These are phyloP conservation scores for Nothoprocta perdicaria DNA, from an alignment of 2,113 vertebrate genomes.

Conservation along the genomic window DNA sequence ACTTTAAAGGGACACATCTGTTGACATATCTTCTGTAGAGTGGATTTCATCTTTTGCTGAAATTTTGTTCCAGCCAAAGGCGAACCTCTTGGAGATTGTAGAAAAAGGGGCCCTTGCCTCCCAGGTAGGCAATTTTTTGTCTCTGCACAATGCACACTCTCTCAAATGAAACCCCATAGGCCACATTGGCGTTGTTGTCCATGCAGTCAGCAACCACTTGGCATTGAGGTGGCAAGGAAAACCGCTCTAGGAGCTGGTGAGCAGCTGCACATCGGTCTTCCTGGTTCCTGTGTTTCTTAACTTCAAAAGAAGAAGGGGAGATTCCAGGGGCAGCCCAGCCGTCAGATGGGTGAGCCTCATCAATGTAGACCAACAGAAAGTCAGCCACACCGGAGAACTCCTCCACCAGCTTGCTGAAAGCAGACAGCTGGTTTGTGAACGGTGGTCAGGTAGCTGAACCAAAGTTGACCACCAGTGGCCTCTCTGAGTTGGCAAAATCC, in stretches of 20 bases:
- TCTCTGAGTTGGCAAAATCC: slow-evolving; percentile 89
- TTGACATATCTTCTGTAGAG: slow-evolving; percentile 43
- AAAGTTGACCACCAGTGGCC: slow-evolving; percentile 96
- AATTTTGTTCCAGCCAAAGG: slow-evolving; percentile 91
- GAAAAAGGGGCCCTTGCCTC: slow-evolving; percentile 95
- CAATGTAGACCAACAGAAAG: slow-evolving; percentile 97
- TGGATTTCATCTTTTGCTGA: slow-evolving; percentile 83
- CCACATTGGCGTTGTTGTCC: slow-evolving; percentile 96
- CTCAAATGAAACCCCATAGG: slow-evolving; percentile 94
- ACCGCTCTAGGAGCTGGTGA: slow-evolving; percentile 85
- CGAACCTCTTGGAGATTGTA: slow-evolving; percentile 93
- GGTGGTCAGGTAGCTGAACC: slow-evolving; percentile 98
- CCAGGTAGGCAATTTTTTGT: slow-evolving; percentile 92
- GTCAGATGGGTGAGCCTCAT: slow-evolving; percentile 96
- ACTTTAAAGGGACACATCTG: slow-evolving; percentile 46
- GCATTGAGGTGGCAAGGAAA: slow-evolving; percentile 92
- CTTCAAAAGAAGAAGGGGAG: slow-evolving; percentile 85
- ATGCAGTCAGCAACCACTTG: slow-evolving; percentile 94
- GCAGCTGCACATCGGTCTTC: slow-evolving; percentile 92
- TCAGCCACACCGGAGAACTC: slow-evolving; percentile 94
- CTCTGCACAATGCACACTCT: slow-evolving; percentile 94
- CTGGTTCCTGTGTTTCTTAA: slow-evolving; percentile 90
- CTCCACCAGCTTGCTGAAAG: slow-evolving; percentile 94
- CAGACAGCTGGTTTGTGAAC: slow-evolving; percentile 91
- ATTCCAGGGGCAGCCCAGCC: slow-evolving; percentile 92